phyloP scores from a whole-genome alignment of 2,888 invertebrate species.

The Apotomis capreana region DNA sequence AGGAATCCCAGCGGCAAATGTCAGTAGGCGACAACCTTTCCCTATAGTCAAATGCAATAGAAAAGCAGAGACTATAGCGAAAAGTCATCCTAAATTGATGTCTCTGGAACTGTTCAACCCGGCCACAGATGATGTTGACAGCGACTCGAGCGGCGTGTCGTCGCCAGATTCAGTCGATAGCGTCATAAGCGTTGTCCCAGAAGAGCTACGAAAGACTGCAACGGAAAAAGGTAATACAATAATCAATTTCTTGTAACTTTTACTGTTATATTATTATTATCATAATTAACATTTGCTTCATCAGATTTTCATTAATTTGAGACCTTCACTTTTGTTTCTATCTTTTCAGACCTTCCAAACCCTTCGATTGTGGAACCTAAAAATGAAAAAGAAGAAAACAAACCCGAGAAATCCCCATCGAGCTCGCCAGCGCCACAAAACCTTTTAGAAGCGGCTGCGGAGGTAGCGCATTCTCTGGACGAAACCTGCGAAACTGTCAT shows the following conservation, averaged over 20 bases:
- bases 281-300: not conserved
- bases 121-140: conserved; percentile 94
- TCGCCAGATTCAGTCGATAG: conserved; percentile 94
- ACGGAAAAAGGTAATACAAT: conserved; percentile 73
- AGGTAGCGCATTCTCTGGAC: conserved; percentile 86
- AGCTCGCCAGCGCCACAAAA: conserved; percentile 70
- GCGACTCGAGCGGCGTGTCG: conserved; percentile 93
- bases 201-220: conserved; percentile 80
- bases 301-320: no score
- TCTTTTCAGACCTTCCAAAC: conserved; percentile 63
- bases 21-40: conserved; percentile 79
- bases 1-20: conserved; percentile 85
- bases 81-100: conserved; percentile 88
- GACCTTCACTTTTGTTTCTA: not conserved
- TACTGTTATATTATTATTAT: not conserved
- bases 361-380: conserved; percentile 55
- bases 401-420: conserved; percentile 56
- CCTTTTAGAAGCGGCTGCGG: conserved; percentile 86
- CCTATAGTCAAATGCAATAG: conserved; percentile 88
- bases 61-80: conserved; percentile 85
- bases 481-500: conserved; percentile 87
- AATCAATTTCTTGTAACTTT: not conserved
- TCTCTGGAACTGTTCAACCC: conserved; percentile 94
- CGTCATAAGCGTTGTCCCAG: conserved; percentile 90
- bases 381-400: conserved; percentile 54